These are phyloP conservation scores for Trialeurodes vaporariorum DNA, from an alignment of 1,140 invertebrate genomes.

Conservation along the genomic window DNA sequence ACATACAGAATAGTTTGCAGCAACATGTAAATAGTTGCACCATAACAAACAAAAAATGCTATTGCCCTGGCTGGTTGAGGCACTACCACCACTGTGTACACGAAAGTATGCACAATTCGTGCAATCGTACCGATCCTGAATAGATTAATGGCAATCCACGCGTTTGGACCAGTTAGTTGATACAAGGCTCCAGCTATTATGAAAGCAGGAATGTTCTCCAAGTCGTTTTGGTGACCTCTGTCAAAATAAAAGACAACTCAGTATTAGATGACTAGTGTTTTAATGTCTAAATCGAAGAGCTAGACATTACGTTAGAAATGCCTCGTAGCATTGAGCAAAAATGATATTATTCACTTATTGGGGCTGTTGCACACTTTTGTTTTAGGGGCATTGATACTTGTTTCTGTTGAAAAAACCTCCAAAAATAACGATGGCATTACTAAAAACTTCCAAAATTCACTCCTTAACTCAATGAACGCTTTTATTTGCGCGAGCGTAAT, in stretches of 20 bases:
- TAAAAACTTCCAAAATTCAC: too few relatives aligned
- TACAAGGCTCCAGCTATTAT: slow-evolving; percentile 46
- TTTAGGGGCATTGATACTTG: too few relatives aligned
- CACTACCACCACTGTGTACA: slow-evolving; percentile 41
- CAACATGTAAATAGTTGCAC: slow-evolving; percentile 42
- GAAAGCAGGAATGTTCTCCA: slow-evolving; percentile 56
- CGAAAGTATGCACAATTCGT: slow-evolving; percentile 46
- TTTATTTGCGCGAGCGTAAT: too few relatives aligned
- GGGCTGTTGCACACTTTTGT: too few relatives aligned
- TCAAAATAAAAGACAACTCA: slow-evolving; percentile 24
- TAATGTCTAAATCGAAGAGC: too few relatives aligned
- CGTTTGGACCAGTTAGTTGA: slow-evolving; percentile 42
- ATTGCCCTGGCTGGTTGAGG: slow-evolving; percentile 47
- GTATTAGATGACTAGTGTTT: too few relatives aligned
- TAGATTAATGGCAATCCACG: slow-evolving; percentile 40
- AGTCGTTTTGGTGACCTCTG: slow-evolving; percentile 54
- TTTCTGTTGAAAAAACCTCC: too few relatives aligned
- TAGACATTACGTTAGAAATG: too few relatives aligned
- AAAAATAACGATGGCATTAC: too few relatives aligned
- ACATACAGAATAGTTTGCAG: slow-evolving; percentile 31
- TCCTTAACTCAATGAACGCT: too few relatives aligned
- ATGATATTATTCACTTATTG: too few relatives aligned
- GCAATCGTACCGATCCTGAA: slow-evolving; percentile 45
- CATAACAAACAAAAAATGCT: slow-evolving; percentile 38
- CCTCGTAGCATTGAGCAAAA: too few relatives aligned